Percentiles rank a stretch among this genome's conserved stretches.
Evolutionary conservation across 1,140 invertebrate genomes (phyloP).

Genomic region (Tetramorium parvispinum): DNA sequence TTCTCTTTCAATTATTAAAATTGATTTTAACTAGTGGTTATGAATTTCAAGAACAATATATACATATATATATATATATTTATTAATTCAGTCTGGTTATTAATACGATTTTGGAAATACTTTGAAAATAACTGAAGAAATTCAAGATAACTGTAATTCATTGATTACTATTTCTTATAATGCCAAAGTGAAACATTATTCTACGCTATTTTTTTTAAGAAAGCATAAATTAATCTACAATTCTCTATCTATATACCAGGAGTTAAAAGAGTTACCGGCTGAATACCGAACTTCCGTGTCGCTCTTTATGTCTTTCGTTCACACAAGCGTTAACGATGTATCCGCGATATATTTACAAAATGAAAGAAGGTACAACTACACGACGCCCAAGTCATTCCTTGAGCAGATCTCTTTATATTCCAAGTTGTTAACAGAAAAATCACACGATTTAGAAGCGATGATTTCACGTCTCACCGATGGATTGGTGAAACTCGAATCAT

Average conservation of each 20-base stretch:
- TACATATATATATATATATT: no score
- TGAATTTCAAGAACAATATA: background rate
- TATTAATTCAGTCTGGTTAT: background rate
- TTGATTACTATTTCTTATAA: background rate
- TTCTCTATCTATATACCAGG: conserved; percentile 63
- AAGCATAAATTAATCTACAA: background rate
- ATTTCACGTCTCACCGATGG: conserved; percentile 95
- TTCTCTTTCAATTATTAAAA: conserved; percentile 2
- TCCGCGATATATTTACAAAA: conserved; percentile 93
- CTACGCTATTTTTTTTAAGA: background rate
- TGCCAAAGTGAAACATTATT: conserved; percentile 2
- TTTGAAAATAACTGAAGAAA: background rate
- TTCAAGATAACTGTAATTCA: background rate
- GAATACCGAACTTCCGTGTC: conserved; percentile 87
- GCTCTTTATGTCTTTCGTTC: conserved; percentile 96
- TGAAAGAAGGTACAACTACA: conserved; percentile 97
- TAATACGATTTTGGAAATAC: background rate
- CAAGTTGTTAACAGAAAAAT: conserved; percentile 93
- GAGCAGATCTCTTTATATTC: conserved; percentile 96
- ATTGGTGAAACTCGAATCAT: conserved; percentile 93
- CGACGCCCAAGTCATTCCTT: conserved; percentile 98
- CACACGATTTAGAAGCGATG: conserved; percentile 91
- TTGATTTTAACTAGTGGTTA: background rate
- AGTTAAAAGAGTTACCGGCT: conserved; percentile 77
- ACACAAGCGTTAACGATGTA: conserved; percentile 94